Evolutionary conservation across 2,888 invertebrate species (phyloP), one percentile per base, ranked within the genome.

Genomic region (Mechanitis messenoides): DNA sequence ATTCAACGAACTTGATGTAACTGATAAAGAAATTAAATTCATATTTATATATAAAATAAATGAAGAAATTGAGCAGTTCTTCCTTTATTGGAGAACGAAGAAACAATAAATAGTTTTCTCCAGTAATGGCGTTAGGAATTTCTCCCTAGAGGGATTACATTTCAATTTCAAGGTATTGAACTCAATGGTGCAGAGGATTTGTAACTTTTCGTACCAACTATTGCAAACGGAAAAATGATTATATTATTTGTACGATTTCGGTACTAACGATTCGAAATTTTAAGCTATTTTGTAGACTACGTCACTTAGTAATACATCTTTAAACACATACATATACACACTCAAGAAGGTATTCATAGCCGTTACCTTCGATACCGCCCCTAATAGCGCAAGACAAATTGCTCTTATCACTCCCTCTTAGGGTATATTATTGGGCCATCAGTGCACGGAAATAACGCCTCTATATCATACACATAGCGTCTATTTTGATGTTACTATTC

Each of bases 381-480:
- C 64, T 65, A 63, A 66, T 66, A 63, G 68, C 67, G 60, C 62
- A 59, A 67, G 69, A 68, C 71, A 70, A 70, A 70, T 69, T 68
- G 66, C 69, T 64, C 67, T 69, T 68, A 70, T 71, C 71, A 67
- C 64, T 68, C 63, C 68, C 67, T 64, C 66, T 68, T 66, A 69
- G 66, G 66, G 62, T 64, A 56, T 66, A 59, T 58, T 56, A 63
- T 56, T 64, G 64, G 67, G 64, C 60, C 9, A n/a, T 28, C 1
- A 9, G n/a, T 38, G 0, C n/a, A 35, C 3, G 11, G 28, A n/a
- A 63, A 9, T 45, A 59, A 47, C 45, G 45, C 35, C 61, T 47
- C 55, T 59, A 33, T 0, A 2, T 0, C 7, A 6, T 5, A 1
- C 6, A 0, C 0, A 46, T 65, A 65, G 45, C 47, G 60, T 35